Percentiles rank a stretch among this genome's conserved stretches.
Conservation (phyloP, 2,113 vertebrate species). For the Oryzias celebensis region DNA sequence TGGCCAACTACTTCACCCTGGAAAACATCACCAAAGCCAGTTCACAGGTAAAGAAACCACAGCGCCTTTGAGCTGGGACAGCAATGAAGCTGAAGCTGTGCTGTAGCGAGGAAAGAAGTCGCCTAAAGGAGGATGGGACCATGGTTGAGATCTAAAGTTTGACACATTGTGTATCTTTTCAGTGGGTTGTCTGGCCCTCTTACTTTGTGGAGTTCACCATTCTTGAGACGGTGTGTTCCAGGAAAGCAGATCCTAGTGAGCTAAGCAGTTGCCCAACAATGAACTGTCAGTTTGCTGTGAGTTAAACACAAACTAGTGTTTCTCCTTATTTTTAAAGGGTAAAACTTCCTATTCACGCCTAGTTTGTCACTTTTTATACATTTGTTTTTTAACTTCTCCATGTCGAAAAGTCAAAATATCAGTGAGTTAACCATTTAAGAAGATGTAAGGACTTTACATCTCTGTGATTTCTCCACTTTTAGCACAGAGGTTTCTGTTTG, state of each 20-base stretch:
- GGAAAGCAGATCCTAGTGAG: slow-evolving; percentile 16
- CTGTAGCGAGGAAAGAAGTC: no score
- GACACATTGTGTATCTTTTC: neutral
- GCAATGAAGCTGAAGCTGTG: no score
- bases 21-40: slow-evolving; percentile 59
- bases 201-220: slow-evolving; percentile 70
- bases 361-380: no score
- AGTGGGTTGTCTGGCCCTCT: slow-evolving; percentile 50
- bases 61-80: no score
- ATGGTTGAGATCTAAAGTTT: neutral
- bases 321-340: no score
- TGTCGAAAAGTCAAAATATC: no score
- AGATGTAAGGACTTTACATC: neutral
- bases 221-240: slow-evolving; percentile 59
- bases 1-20: slow-evolving; percentile 53
- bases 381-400: no score
- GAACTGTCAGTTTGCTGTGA: slow-evolving; percentile 64
- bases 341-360: no score
- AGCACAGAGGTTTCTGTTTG: slow-evolving; percentile 63
- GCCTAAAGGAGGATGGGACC: no score
- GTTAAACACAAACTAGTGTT: slow-evolving; percentile 10
- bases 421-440: no score
- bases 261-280: slow-evolving; percentile 35
- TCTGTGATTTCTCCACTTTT: neutral
- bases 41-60: slow-evolving; percentile 43